Evolutionary conservation across 1,140 invertebrate species (phyloP).

Genomic region (Archegozetes longisetosus): DNA sequence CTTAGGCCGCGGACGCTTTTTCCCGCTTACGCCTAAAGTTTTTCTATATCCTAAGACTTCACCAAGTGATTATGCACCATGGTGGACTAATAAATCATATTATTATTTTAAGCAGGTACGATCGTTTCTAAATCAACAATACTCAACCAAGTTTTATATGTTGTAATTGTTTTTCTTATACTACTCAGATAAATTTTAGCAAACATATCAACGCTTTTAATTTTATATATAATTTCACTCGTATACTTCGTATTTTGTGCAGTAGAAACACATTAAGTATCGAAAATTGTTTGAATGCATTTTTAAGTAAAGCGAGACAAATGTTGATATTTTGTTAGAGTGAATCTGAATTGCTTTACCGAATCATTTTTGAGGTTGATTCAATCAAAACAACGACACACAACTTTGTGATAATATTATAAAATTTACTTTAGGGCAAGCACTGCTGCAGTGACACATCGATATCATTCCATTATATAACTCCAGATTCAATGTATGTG

Average conservation of each 20-base stretch:
- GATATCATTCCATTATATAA: slow-evolving; percentile 88
- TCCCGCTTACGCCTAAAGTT: slow-evolving; percentile 41
- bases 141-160: too few species aligned
- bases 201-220: too few species aligned
- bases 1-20: slow-evolving; percentile 19
- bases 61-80: background rate
- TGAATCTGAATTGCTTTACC: too few species aligned
- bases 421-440: slow-evolving; percentile 44
- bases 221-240: too few species aligned
- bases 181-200: too few species aligned
- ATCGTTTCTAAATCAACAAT: too few species aligned
- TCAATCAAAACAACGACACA: too few species aligned
- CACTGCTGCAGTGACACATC: slow-evolving; percentile 93
- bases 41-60: slow-evolving; percentile 52
- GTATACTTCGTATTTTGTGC: too few species aligned
- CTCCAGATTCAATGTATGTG: slow-evolving; percentile 83
- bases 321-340: slow-evolving; percentile 64
- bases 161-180: too few species aligned
- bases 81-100: background rate
- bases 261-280: too few species aligned
- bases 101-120: too few species aligned
- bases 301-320: slow-evolving; percentile 59
- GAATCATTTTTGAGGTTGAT: too few species aligned
- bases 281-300: slow-evolving; percentile 61
- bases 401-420: background rate